Evolutionary conservation across 2,797 vertebrate species (phyloP).

Genomic region (Apodemus agrarius): DNA sequence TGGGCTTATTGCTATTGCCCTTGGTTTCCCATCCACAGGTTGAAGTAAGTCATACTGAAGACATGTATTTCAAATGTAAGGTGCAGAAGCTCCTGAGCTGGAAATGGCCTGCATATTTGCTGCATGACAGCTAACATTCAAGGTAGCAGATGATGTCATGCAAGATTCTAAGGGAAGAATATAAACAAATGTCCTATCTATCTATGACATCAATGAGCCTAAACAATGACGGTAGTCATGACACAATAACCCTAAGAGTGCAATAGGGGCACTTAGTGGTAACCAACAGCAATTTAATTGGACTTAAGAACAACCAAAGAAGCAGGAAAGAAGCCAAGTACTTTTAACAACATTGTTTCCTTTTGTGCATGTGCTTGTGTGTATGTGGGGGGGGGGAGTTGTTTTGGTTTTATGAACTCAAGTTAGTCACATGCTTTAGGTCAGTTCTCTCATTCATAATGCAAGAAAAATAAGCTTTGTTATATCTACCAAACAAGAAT

Average conservation of each 20-base stretch:
- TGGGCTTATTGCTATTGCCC: not conserved
- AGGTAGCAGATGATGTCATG: not conserved
- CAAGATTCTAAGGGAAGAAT: too few relatives aligned
- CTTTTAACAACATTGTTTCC: not conserved
- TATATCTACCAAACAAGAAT: not conserved
- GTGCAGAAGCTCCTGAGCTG: not conserved
- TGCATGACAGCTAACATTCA: not conserved
- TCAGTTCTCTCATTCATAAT: not conserved
- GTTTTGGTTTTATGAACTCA: slow-evolving; percentile 26
- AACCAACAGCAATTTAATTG: not conserved
- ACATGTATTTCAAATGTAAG: not conserved
- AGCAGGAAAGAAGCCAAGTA: not conserved
- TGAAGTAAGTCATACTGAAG: not conserved
- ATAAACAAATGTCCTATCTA: not conserved
- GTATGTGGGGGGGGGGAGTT: not conserved
- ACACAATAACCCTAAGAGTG: not conserved
- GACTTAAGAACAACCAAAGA: not conserved
- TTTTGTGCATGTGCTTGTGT: too few relatives aligned
- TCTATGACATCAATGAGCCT: not conserved
- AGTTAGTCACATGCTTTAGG: not conserved
- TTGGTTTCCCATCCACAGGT: not conserved
- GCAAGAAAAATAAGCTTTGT: not conserved
- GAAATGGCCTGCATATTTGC: not conserved
- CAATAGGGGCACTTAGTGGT: not conserved
- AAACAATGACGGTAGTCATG: not conserved